Percentiles rank a stretch among this genome's conserved stretches.
Evolutionary conservation across 2,888 invertebrate species (phyloP).

Genomic region (Eupsilia transversa): DNA sequence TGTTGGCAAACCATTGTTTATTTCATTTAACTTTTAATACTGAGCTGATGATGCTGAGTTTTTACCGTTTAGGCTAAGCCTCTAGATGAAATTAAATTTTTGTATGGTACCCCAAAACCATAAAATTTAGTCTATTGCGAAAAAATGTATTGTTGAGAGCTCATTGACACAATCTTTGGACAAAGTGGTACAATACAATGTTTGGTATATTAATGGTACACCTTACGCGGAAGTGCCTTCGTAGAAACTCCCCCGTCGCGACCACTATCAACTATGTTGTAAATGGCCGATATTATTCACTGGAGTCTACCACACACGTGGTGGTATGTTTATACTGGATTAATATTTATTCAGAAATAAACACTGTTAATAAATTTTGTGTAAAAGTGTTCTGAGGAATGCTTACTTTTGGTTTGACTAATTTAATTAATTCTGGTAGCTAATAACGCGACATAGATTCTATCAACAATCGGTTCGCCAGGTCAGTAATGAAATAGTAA

Average conservation of each 20-base stretch:
- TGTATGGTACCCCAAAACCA: constrained; percentile 37
- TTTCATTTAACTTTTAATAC: background rate
- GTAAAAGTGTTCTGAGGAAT: constrained; percentile 17
- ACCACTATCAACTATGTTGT: constrained; percentile 76
- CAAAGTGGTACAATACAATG: constrained; percentile 76
- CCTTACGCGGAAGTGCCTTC: constrained; percentile 76
- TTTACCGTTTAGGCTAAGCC: too few relatives aligned
- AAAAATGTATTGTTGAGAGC: constrained; percentile 72
- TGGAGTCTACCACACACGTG: constrained; percentile 78
- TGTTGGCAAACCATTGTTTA: background rate
- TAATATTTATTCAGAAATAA: constrained; percentile 40
- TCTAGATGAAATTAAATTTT: background rate
- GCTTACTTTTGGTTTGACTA: constrained; percentile 26
- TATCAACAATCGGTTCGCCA: background rate
- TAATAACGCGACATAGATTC: constrained; percentile 2
- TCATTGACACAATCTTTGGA: constrained; percentile 80
- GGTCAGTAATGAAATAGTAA: constrained; percentile 8
- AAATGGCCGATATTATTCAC: constrained; percentile 75
- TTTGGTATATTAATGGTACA: constrained; percentile 84
- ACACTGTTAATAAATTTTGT: constrained; percentile 23
- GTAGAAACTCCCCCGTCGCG: constrained; percentile 82
- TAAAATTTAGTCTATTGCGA: constrained; percentile 42
- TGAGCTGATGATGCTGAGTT: too few relatives aligned
- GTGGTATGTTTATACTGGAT: constrained; percentile 50
- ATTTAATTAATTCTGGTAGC: constrained; percentile 24